Percentiles rank a stretch among this genome's conserved stretches.
These are phyloP conservation scores for Probaryconus sp. DNA, from an alignment of 1,140 invertebrate genomes.

Conservation along the genomic window DNA sequence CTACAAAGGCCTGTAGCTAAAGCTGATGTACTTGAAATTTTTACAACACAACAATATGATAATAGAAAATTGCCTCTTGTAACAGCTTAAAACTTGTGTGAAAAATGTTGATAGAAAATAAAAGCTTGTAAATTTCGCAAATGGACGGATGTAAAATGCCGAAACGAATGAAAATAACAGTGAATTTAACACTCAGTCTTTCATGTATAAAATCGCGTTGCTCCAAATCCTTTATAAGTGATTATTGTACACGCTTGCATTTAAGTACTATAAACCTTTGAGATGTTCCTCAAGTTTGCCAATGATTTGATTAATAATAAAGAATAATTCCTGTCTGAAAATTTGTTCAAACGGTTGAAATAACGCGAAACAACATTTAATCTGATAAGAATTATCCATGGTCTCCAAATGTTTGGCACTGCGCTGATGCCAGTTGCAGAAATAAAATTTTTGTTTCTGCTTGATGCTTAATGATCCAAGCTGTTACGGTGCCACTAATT, in stretches of 20 bases:
- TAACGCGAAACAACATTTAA: slow-evolving; percentile 13
- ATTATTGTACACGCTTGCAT: slow-evolving; percentile 28
- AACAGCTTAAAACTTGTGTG: slow-evolving; percentile 10
- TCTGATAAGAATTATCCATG: slow-evolving; percentile 15
- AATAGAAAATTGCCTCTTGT: background rate
- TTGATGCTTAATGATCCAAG: slow-evolving; percentile 15
- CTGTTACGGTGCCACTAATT: slow-evolving; percentile 2
- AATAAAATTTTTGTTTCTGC: slow-evolving; percentile 12
- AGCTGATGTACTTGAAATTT: background rate
- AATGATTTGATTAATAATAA: slow-evolving; percentile 22
- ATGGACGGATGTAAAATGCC: slow-evolving; percentile 49
- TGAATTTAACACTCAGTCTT: slow-evolving; percentile 49
- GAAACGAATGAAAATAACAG: slow-evolving; percentile 20
- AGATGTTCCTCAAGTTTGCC: slow-evolving; percentile 31
- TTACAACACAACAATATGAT: slow-evolving; percentile 9
- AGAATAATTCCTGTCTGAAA: background rate
- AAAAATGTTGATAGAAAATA: slow-evolving; percentile 6
- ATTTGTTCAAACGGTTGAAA: background rate
- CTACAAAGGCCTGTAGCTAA: slow-evolving; percentile 55
- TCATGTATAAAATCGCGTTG: slow-evolving; percentile 11
- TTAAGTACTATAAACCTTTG: slow-evolving; percentile 56
- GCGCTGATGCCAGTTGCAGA: slow-evolving; percentile 3
- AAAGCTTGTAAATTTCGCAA: background rate
- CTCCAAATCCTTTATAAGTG: too few species aligned
- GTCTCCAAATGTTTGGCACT: slow-evolving; percentile 48